Percentiles rank a stretch among this genome's conserved stretches.
Evolutionary conservation across 2,113 vertebrate species (phyloP).

Genomic region (Mugil cephalus): DNA sequence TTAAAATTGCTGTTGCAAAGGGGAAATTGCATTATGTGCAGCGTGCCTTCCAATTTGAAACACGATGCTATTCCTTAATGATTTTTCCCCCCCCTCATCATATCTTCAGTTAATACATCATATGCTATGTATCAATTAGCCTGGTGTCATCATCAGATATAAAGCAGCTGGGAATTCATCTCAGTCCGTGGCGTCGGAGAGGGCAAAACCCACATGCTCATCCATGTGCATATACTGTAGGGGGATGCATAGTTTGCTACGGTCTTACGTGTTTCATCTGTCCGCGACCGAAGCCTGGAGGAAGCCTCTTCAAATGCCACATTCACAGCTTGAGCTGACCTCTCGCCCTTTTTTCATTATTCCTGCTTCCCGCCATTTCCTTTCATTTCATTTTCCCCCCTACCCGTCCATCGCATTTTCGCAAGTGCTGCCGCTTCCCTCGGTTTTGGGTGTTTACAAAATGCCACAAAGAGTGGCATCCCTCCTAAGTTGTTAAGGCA

Average conservation of each 20-base stretch:
- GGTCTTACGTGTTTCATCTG: slow-evolving; percentile 36
- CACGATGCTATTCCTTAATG: slow-evolving; percentile 6
- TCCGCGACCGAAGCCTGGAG: slow-evolving; percentile 42
- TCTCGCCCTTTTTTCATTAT: slow-evolving; percentile 24
- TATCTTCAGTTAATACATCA: not conserved
- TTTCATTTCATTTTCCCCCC: slow-evolving; percentile 23
- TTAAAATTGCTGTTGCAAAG: slow-evolving; percentile 12
- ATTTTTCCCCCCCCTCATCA: slow-evolving; percentile 6
- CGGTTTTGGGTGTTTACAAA: not conserved
- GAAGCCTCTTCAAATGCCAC: slow-evolving; percentile 54
- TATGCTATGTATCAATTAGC: not conserved
- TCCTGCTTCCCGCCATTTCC: slow-evolving; percentile 26
- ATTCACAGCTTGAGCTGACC: slow-evolving; percentile 51
- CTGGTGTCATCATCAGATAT: not conserved
- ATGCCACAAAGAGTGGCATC: slow-evolving; percentile 10
- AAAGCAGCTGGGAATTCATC: not conserved
- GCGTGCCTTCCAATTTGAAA: slow-evolving; percentile 4
- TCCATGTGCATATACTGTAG: slow-evolving; percentile 1
- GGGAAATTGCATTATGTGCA: slow-evolving; percentile 5
- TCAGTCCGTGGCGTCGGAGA: slow-evolving; percentile 1
- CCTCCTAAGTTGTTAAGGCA: slow-evolving; percentile 1
- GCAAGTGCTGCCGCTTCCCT: no score
- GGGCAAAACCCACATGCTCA: not conserved
- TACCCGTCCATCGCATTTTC: no score
- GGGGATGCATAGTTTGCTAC: slow-evolving; percentile 1